A percentile compares a stretch with the other conserved stretches of the same genome.
Conservation (phyloP, 2,113 vertebrate genomes). For the Oreamnos americanus region DNA sequence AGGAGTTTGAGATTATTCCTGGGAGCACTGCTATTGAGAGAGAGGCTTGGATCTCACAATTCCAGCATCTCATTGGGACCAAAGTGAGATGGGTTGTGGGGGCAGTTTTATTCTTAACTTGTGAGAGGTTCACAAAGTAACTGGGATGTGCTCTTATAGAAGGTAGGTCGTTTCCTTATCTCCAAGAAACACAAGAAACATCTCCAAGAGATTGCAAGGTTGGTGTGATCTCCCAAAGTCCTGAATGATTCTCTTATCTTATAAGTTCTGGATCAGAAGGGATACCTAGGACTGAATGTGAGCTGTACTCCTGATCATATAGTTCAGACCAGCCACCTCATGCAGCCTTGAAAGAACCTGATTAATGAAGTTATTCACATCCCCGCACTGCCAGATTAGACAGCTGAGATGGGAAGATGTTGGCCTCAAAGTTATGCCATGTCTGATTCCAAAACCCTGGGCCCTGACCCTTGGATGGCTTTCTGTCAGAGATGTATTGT, state of each 20-base stretch:
- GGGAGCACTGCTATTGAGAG: neutral
- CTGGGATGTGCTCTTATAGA: neutral
- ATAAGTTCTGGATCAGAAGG: neutral
- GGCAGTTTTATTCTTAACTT: neutral
- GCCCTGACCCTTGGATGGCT: neutral
- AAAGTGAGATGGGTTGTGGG: neutral
- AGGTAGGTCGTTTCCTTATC: neutral
- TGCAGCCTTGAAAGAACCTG: neutral
- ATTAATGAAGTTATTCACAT: neutral
- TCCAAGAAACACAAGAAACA: neutral
- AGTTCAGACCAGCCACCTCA: neutral
- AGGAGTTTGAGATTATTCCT: neutral
- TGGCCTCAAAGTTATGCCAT: neutral
- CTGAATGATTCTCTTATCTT: neutral
- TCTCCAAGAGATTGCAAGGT: neutral
- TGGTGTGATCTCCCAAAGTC: neutral
- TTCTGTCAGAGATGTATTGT: neutral
- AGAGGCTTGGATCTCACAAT: neutral
- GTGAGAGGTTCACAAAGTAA: neutral
- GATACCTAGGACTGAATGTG: neutral
- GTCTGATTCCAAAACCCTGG: neutral
- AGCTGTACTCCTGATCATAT: no score
- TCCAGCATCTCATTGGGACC: neutral
- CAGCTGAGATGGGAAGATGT: neutral
- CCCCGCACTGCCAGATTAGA: neutral